Evolutionary conservation across 1,140 invertebrate genomes (phyloP), one percentile per base, ranked within the genome.

Genomic region (Drosophila nasuta): DNA sequence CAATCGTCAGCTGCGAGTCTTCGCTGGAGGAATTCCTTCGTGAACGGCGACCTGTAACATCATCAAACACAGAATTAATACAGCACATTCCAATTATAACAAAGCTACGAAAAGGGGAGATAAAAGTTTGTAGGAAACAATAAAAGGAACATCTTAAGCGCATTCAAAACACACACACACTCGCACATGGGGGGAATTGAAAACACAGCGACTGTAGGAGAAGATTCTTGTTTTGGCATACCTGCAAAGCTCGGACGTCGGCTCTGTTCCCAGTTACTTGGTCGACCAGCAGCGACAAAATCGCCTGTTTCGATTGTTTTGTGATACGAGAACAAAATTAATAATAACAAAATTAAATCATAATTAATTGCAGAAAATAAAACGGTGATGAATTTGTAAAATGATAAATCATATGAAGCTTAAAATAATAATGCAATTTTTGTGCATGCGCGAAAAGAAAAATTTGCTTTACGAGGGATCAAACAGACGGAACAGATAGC

Each of bases 1-100:
- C 97, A 30, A 98, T 96, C 0, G 97, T 98, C 70, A 98, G 93
- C 92, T 97, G 96, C 30, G 97, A 97, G 88, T 98, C 97, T 87
- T 98, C 97, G 43, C 96, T 95, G 52, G 97, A 94, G 48, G 97
- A 98, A 91, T 97, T 97, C 49, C 97, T 94, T 35, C 97, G 93
- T 7, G 97, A 97, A 30, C 97, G 94, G 49, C 97, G 94, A 2
- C 94, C 92, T 93, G 73, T 54, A 87, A 86, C 30, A 33, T 54
- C 6, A 15, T 33, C 6, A 33, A 54, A 4, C n/a, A 2, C 13
- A 13, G 28, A 54, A 15, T 54, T 35, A 54, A n/a, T 1, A 10
- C 28, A 15, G 0, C 13, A 6, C 1, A 35, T 6, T 30, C n/a
- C 6, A 13, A 5, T 11, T n/a, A 30, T 15, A 1, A 1, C 3